These are phyloP conservation scores for Palythoa heliodiscus DNA, from an alignment of 92 coral and sea anemone species.

Conservation along the genomic window DNA sequence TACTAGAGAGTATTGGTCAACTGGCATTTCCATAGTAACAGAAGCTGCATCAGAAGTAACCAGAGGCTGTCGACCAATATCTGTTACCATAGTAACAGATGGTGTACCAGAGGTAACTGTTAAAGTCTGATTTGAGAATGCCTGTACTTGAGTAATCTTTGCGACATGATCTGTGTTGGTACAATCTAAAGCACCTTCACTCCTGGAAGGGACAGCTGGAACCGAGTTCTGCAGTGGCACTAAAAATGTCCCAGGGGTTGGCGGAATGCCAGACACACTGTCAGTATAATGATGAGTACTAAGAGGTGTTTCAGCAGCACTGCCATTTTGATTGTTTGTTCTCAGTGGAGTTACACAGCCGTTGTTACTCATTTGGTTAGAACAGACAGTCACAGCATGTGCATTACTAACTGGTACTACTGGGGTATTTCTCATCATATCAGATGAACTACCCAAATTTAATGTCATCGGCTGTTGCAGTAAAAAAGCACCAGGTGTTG, in stretches of 20 bases:
- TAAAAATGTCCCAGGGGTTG: slow-evolving; percentile 32
- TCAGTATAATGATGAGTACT: not conserved
- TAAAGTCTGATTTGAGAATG: not conserved
- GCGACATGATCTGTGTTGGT: not conserved
- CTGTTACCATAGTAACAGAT: slow-evolving; percentile 9
- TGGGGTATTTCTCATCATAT: not conserved
- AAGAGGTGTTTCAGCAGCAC: not conserved
- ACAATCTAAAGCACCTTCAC: not conserved
- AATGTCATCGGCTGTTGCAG: not conserved
- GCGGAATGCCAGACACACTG: not conserved
- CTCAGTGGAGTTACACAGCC: not conserved
- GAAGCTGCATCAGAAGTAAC: not conserved
- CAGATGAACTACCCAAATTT: not conserved
- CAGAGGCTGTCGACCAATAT: not conserved
- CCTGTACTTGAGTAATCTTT: not conserved
- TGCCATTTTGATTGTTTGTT: not conserved
- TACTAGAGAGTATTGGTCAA: not conserved
- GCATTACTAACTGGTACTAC: not conserved
- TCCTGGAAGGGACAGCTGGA: not conserved
- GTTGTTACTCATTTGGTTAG: not conserved
- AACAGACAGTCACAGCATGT: not conserved
- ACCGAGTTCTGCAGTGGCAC: not conserved
- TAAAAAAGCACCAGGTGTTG: slow-evolving; percentile 36
- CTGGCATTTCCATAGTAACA: slow-evolving; percentile 6
- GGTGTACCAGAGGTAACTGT: not conserved